Evolutionary conservation across 2,888 invertebrate genomes (phyloP), one percentile per base, ranked within the genome.

Genomic region (Balanococcus diminutus): DNA sequence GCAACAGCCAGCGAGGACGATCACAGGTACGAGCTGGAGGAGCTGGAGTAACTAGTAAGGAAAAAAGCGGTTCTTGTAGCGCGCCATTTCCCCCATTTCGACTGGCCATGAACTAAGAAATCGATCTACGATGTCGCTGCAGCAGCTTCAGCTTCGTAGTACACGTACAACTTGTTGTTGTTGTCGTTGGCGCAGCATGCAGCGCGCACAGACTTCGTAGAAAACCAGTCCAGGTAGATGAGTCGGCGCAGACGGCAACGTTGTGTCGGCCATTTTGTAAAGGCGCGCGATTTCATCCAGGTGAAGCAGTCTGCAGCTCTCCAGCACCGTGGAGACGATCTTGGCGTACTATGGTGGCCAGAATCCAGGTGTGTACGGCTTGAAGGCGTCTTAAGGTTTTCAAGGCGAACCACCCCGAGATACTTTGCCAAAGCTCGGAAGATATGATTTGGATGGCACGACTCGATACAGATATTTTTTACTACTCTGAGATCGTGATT

Each of bases 381-480:
- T 46, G 28, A 82, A 46, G 82, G 82, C 82, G 82, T 39, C 82
- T 51, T 82, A 79, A 14, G 8, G 82, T 6, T 39, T 82, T 82
- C 82, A 82, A 82, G 82, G 82, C 82, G 82, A 82, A 82, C 82
- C 51, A 51, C 39, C 36, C 14, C 67, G 8, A 28, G 11, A n/a
- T 46, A 46, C 46, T 46, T 46, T 2, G 56, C 56, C 22, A 19
- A 22, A 22, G 56, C 2, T 42, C 11, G n/a, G 6, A 56, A 56
- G 8, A 19, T 36, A 6, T 6, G 36, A 36, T 22, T 56, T 56
- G 6, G 56, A 56, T 56, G 9, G 22, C 56, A 56, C 56, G 56
- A 56, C 31, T 72, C 67, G 67, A 67, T 67, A 22, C n/a, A 16
- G 72, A 72, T 72, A 31, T 8, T 4, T 56, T 56, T 22, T 46